Evolutionary conservation across 2,113 vertebrate genomes (phyloP).

Genomic region (Colossoma macropomum): DNA sequence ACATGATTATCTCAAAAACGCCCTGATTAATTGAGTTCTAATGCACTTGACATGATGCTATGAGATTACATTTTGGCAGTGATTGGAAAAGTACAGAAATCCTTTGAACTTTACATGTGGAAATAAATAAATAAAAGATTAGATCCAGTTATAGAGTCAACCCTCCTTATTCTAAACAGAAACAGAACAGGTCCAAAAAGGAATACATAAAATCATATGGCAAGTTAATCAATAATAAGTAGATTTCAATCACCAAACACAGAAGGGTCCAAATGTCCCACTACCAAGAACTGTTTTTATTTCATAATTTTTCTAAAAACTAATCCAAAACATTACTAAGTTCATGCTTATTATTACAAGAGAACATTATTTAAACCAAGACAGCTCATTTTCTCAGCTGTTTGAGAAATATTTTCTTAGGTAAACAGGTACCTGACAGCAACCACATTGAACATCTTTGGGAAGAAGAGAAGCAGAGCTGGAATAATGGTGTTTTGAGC

Average conservation of each 20-base stretch:
- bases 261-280: background rate
- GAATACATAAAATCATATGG: background rate
- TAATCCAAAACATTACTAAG: background rate
- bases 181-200: background rate
- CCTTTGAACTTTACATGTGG: background rate
- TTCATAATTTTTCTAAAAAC: background rate
- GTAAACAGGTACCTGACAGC: background rate
- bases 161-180: background rate
- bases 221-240: background rate
- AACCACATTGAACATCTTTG: no score
- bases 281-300: background rate
- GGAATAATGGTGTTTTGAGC: no score
- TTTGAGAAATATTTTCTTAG: background rate
- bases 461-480: no score
- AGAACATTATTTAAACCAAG: no score
- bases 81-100: background rate
- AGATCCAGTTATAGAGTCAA: background rate
- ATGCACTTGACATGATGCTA: no score
- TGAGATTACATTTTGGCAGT: no score
- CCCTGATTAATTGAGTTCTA: background rate
- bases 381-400: background rate
- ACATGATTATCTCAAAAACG: background rate
- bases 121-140: slow-evolving; percentile 39
- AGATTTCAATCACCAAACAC: background rate
- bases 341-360: background rate